Percentiles rank a stretch among this genome's conserved stretches.
phyloP scores from a whole-genome alignment of 2,888 invertebrate species.

The Nymphalis urticae region DNA sequence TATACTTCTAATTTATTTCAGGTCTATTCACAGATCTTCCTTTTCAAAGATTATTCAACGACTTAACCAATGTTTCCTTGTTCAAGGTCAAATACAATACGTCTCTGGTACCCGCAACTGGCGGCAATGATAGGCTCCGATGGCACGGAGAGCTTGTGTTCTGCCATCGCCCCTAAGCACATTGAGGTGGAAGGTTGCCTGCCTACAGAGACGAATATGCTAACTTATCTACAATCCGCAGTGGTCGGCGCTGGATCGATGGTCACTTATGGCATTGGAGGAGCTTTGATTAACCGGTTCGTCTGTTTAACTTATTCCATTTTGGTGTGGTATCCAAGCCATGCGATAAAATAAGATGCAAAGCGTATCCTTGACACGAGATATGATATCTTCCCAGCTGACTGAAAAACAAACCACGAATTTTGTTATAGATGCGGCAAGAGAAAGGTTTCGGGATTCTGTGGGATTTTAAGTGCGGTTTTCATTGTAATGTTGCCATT shows the following conservation, averaged over 20 bases:
- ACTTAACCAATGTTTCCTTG: not conserved
- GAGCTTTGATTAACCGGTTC: conserved; percentile 64
- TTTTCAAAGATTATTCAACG: too few species aligned
- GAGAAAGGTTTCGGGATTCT: conserved; percentile 60
- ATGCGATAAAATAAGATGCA: too few species aligned
- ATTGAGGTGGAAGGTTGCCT: conserved; percentile 48
- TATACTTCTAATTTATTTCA: too few species aligned
- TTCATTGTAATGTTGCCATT: conserved; percentile 80
- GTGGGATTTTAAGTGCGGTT: conserved; percentile 71
- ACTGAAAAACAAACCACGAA: too few species aligned
- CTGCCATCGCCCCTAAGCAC: conserved; percentile 60
- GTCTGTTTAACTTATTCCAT: not conserved
- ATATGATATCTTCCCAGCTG: too few species aligned
- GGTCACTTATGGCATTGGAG: conserved; percentile 83
- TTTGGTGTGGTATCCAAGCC: too few species aligned
- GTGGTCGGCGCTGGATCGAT: conserved; percentile 84
- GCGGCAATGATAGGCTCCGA: conserved; percentile 84
- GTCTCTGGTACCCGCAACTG: conserved; percentile 93
- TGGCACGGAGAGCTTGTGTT: conserved; percentile 58
- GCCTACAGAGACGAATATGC: conserved; percentile 77
- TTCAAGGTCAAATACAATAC: conserved; percentile 87
- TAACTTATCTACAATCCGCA: conserved; percentile 86
- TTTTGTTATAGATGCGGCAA: conserved; percentile 63
- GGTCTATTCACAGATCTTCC: too few species aligned
- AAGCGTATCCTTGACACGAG: too few species aligned